phyloP scores from a whole-genome alignment of 2,888 invertebrate species.

The Oscheius sp. region DNA sequence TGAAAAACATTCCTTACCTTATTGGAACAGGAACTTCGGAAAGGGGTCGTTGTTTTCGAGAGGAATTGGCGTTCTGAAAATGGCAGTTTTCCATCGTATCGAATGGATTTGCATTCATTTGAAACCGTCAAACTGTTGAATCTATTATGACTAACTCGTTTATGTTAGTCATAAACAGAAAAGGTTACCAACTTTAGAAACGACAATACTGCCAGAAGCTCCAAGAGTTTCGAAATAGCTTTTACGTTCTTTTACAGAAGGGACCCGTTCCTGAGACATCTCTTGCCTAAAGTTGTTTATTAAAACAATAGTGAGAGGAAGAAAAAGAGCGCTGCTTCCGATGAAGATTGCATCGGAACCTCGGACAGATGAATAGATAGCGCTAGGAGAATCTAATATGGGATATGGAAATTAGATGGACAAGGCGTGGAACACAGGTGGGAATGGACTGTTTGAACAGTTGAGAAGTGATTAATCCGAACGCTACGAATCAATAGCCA shows the following conservation, averaged over 20 bases:
- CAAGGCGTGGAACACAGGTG: background rate
- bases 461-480: background rate
- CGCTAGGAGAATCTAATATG: conserved; percentile 5
- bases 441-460: conserved; percentile 16
- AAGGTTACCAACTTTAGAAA: background rate
- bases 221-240: conserved; percentile 22
- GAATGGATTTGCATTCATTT: conserved; percentile 14
- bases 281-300: background rate
- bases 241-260: conserved; percentile 13
- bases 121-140: too few species aligned
- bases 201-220: background rate
- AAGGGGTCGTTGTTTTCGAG: background rate
- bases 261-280: conserved; percentile 7
- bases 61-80: conserved; percentile 6
- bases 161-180: background rate
- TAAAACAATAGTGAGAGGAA: background rate
- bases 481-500: background rate
- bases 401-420: conserved; percentile 17
- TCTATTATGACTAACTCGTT: too few species aligned
- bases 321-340: background rate
- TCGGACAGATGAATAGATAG: conserved; percentile 20
- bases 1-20: too few species aligned
- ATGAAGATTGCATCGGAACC: conserved; percentile 18
- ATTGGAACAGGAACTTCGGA: conserved; percentile 6
- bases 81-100: background rate